Percentiles rank a stretch among this genome's conserved stretches.
These are phyloP conservation scores for Gymnocheta viridis DNA, from an alignment of 2,888 invertebrate species.

Conservation along the genomic window DNA sequence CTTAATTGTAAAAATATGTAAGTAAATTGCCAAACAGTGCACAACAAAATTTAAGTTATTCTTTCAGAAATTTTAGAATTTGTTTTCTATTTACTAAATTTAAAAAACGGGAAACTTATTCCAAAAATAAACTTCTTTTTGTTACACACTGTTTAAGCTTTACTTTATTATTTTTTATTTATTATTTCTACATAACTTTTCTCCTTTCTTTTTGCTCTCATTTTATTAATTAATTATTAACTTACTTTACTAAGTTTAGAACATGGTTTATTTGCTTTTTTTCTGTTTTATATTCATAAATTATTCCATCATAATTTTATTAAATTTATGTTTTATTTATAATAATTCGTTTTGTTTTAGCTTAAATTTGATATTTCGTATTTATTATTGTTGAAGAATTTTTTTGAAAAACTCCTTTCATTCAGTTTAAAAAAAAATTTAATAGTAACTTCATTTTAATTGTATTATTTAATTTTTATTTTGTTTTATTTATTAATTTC, in stretches of 20 bases:
- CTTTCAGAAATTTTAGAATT: not conserved
- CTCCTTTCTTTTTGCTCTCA: slow-evolving; percentile 50
- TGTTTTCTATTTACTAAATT: too few relatives aligned
- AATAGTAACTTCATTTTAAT: slow-evolving; percentile 63
- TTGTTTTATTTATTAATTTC: slow-evolving; percentile 34
- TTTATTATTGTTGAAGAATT: slow-evolving; percentile 62
- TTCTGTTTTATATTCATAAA: slow-evolving; percentile 47
- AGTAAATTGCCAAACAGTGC: not conserved
- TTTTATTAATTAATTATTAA: slow-evolving; percentile 68
- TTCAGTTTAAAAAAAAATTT: slow-evolving; percentile 60
- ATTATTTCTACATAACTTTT: slow-evolving; percentile 18
- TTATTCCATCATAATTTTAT: slow-evolving; percentile 65
- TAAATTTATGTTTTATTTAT: slow-evolving; percentile 68
- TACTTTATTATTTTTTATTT: not conserved
- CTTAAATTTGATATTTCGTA: slow-evolving; percentile 64
- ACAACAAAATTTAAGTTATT: slow-evolving; percentile 11
- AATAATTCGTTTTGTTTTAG: slow-evolving; percentile 59
- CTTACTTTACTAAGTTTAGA: slow-evolving; percentile 74
- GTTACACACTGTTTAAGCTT: not conserved
- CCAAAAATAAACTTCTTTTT: not conserved
- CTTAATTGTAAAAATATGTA: slow-evolving; percentile 49
- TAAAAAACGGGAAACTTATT: too few relatives aligned
- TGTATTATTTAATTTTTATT: not conserved
- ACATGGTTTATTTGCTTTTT: slow-evolving; percentile 74
- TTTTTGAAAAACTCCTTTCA: slow-evolving; percentile 67